Evolutionary conservation across 2,888 invertebrate genomes (phyloP).

Genomic region (Teinopalpus imperialis): DNA sequence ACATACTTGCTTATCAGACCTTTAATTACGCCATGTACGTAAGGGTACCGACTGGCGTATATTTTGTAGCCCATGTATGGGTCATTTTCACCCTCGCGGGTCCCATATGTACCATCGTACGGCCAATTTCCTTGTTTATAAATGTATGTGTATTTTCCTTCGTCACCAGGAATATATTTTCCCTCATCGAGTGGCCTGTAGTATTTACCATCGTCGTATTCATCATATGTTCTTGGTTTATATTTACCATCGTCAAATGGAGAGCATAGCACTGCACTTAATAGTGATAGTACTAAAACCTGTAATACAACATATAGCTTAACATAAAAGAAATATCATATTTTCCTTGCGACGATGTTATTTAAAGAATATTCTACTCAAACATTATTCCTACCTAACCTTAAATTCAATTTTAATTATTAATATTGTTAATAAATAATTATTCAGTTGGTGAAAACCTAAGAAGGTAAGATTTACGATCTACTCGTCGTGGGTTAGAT

Average conservation of each 20-base stretch:
- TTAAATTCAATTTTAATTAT: no score
- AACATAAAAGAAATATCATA: no score
- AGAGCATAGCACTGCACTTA: slow-evolving; percentile 47
- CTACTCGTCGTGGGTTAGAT: no score
- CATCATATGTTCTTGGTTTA: slow-evolving; percentile 49
- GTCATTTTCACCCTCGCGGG: slow-evolving; percentile 41
- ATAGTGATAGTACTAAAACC: slow-evolving; percentile 47
- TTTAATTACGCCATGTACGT: slow-evolving; percentile 59
- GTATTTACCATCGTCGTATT: slow-evolving; percentile 68
- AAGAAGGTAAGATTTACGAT: no score
- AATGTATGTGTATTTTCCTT: slow-evolving; percentile 39
- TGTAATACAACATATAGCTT: no score
- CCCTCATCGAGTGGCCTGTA: slow-evolving; percentile 69
- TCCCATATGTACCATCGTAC: slow-evolving; percentile 37
- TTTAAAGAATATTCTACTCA: no score
- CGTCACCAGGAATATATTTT: slow-evolving; percentile 75
- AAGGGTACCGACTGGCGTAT: slow-evolving; percentile 65
- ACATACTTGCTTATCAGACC: slow-evolving; percentile 58
- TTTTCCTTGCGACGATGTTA: no score
- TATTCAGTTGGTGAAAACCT: no score
- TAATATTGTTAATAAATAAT: no score
- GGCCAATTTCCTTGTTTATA: slow-evolving; percentile 38
- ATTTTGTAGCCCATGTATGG: slow-evolving; percentile 54
- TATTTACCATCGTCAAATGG: slow-evolving; percentile 60
- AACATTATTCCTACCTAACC: no score